Conservation (phyloP, 2,888 invertebrate genomes). For the Cheilosia urbana region DNA sequence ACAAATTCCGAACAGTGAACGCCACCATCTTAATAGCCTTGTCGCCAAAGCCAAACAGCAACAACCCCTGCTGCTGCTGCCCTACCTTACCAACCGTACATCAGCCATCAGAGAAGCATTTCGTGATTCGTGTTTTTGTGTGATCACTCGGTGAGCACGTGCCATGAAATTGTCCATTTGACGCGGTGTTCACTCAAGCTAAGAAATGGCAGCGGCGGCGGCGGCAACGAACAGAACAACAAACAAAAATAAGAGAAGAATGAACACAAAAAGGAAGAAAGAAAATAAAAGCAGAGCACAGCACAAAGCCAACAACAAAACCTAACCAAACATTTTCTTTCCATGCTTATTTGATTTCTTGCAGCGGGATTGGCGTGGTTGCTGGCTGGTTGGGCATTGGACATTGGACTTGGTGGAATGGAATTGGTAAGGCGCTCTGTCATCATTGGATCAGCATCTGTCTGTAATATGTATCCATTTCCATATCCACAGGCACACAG, state of each 20-base stretch:
- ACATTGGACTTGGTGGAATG: too few relatives aligned
- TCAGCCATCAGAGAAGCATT: constrained; percentile 33
- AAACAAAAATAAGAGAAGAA: constrained; percentile 42
- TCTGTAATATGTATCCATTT: too few relatives aligned
- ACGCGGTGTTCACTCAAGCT: constrained; percentile 62
- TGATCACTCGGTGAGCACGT: constrained; percentile 80
- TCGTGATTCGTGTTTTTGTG: constrained; percentile 56
- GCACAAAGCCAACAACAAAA: constrained; percentile 27
- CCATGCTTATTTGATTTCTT: constrained; percentile 2
- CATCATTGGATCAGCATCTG: too few relatives aligned
- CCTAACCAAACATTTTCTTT: constrained; percentile 34
- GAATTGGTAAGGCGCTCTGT: too few relatives aligned
- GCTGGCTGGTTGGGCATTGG: too few relatives aligned
- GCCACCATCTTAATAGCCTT: constrained; percentile 17
- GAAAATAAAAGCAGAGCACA: constrained; percentile 54
- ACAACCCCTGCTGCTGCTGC: neutral
- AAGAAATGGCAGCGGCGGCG: constrained; percentile 20
- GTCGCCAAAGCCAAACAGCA: neutral
- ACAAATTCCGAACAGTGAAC: constrained; percentile 35
- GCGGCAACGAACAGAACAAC: constrained; percentile 27
- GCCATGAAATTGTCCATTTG: constrained; percentile 76
- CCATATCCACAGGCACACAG: too few relatives aligned
- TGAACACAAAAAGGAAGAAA: constrained; percentile 17
- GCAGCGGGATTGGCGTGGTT: too few relatives aligned
- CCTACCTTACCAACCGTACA: neutral